Evolutionary conservation across 1,140 invertebrate genomes (phyloP).

Genomic region (Drosophila lacertosa): DNA sequence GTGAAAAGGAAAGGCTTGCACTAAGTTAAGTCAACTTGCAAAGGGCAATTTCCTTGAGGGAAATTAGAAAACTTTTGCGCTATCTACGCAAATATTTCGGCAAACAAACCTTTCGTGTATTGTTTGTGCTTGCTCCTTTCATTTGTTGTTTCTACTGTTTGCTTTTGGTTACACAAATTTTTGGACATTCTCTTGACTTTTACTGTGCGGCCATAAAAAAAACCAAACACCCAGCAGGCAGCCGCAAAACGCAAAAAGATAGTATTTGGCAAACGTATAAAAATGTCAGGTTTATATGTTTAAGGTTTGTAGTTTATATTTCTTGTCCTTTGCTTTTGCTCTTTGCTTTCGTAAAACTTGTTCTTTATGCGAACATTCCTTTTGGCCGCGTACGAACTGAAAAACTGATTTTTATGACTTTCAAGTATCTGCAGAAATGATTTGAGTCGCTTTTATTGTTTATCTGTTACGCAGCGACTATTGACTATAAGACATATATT

Average conservation of each 20-base stretch:
- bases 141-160: slow-evolving; percentile 42
- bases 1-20: slow-evolving; percentile 32
- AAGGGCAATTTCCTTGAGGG: slow-evolving; percentile 62
- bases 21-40: slow-evolving; percentile 25
- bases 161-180: slow-evolving; percentile 16
- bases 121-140: slow-evolving; percentile 35
- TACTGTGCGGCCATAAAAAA: slow-evolving; percentile 52
- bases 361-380: slow-evolving; percentile 43
- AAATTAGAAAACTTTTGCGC: slow-evolving; percentile 73
- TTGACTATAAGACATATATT: slow-evolving; percentile 51
- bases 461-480: slow-evolving; percentile 22
- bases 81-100: slow-evolving; percentile 66
- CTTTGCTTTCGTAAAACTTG: slow-evolving; percentile 27
- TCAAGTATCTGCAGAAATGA: slow-evolving; percentile 31
- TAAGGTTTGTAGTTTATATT: slow-evolving; percentile 52
- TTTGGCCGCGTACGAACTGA: slow-evolving; percentile 32
- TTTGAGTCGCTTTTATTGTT: slow-evolving; percentile 29
- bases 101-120: slow-evolving; percentile 58
- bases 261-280: slow-evolving; percentile 55
- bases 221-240: neutral
- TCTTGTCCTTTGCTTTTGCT: slow-evolving; percentile 11
- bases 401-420: slow-evolving; percentile 64
- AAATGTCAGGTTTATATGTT: slow-evolving; percentile 58
- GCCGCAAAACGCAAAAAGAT: slow-evolving; percentile 25
- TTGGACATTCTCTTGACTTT: slow-evolving; percentile 2